Percentiles rank a stretch among this genome's conserved stretches.
Evolutionary conservation across 2,888 invertebrate genomes (phyloP).

Genomic region (Apodemia mormo): DNA sequence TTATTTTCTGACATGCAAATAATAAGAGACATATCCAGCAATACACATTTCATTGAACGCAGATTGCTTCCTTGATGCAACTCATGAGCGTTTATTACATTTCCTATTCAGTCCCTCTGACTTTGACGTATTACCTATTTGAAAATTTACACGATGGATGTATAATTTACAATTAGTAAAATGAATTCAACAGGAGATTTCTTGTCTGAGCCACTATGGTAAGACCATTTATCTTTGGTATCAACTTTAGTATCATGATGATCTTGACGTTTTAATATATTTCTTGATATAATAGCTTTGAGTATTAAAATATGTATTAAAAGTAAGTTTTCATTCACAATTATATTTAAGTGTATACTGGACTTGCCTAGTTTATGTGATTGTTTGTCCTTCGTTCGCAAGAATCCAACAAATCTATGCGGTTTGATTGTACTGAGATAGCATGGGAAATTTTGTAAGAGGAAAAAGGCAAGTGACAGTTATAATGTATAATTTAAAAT

Average conservation of each 20-base stretch:
- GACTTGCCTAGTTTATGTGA: no score
- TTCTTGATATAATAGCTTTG: neutral
- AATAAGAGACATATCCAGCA: slow-evolving; percentile 12
- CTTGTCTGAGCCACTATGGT: neutral
- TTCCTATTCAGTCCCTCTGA: slow-evolving; percentile 57
- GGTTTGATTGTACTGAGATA: no score
- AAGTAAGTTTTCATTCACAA: neutral
- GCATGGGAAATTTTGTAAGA: no score
- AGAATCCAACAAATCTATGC: no score
- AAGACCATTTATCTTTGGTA: slow-evolving; percentile 11
- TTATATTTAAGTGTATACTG: no score
- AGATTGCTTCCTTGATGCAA: slow-evolving; percentile 49
- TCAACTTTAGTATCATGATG: slow-evolving; percentile 6
- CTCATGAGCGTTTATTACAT: slow-evolving; percentile 54
- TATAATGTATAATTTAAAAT: no score
- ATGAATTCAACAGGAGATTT: slow-evolving; percentile 14
- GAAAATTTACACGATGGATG: slow-evolving; percentile 51
- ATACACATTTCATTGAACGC: slow-evolving; percentile 17
- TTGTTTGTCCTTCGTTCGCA: no score
- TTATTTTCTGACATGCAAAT: neutral
- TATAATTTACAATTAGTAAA: slow-evolving; percentile 15
- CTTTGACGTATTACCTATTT: slow-evolving; percentile 64
- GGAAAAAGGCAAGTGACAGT: no score
- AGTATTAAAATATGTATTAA: neutral
- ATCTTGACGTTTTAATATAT: slow-evolving; percentile 5